Evolutionary conservation across 2,113 vertebrate species (phyloP), one percentile per base, ranked within the genome.

Genomic region (Chloropsis hardwickii): DNA sequence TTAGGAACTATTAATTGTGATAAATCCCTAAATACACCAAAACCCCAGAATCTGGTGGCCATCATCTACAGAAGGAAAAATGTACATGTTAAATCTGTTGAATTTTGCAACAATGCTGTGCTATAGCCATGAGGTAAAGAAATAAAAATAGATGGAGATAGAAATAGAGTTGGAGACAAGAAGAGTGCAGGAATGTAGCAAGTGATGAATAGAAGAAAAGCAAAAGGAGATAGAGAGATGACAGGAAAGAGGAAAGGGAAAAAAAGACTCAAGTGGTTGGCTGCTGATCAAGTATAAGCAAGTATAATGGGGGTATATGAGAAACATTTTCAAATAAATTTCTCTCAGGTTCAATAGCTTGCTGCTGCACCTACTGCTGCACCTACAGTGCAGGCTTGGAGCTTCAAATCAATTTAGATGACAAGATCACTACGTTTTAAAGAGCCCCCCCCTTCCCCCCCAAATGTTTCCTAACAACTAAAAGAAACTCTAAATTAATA

Each of bases 361-460:
- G 51, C 64, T 83, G 44, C 58, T 83, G 64, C 48, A 88, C 22
- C 31, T 57, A 33, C 8, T 33, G 44, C 37, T 37, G 27, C 57
- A 90, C 71, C 51, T 37, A 62, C 37, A 61, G 54, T 0, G 0
- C 17, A 45, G 58, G 50, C n/a, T 47, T 60, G 6, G 29, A 86
- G n/a, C 40, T 88, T 57, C 45, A 60, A 14, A 25, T 64, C 40
- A 48, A 6, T 79, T 72, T 80, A 58, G 19, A 29, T 84, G 5
- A 78, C 28, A 78, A 6, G 28, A 79, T 37, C 28, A 31, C 14
- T 28, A 39, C 2, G 7, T 76, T 69, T 88, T 53, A 70, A 92
- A 56, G 50, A 86, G 11, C 1, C 0, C 1, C 4, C 1, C 4
- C 2, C 4, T 5, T 3, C 0, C 3, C 6, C 6, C 3, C 8